Evolutionary conservation across 2,113 vertebrate genomes (phyloP), one percentile per base, ranked within the genome.

Genomic region (Calypte anna): DNA sequence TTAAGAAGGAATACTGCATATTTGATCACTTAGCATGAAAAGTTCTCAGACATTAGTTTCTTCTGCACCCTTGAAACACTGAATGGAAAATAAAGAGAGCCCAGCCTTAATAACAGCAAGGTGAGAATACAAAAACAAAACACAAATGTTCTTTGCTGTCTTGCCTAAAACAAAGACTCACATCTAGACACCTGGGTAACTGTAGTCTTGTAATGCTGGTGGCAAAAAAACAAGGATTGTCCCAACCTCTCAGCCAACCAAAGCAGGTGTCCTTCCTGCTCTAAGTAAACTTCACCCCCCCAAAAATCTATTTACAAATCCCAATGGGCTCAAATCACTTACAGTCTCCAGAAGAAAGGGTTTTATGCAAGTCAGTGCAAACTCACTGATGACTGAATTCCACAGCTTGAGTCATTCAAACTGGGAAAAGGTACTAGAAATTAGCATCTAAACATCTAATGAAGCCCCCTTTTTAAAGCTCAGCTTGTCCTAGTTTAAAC

Each of bases 391-490:
- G 30, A 31, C 20, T 7, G 4, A 66, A 33, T 24, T 50, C 33
- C 19, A 16, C 11, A 75, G 19, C 11, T 48, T 0, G 0, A 33
- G 15, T 23, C 25, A 18, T 5, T 38, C 7, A 59, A 67, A 66
- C 3, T 67, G 12, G 28, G 33, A 12, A 51, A 73, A 48, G 0
- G 0, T 15, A 79, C 5, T 28, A 61, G 5, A 20, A 36, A 67
- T 43, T 66, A 64, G 13, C 55, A 89, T 58, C 17, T n/a, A 75
- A 30, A 6, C 14, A 3, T 21, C 53, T 27, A 43, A 44, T 5
- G 7, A 70, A 64, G 3, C 21, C 1, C 14, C 1, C 36, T 19
- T 17, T 38, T 38, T 62, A 66, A 72, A 84, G 25, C 70, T 53
- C 40, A 79, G 25, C 25, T 43, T 10, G 0, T 12, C 31, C 70